A percentile compares a stretch with the other conserved stretches of the same genome.
Conservation (phyloP, 2,888 invertebrate genomes). For the Pterostichus niger region DNA sequence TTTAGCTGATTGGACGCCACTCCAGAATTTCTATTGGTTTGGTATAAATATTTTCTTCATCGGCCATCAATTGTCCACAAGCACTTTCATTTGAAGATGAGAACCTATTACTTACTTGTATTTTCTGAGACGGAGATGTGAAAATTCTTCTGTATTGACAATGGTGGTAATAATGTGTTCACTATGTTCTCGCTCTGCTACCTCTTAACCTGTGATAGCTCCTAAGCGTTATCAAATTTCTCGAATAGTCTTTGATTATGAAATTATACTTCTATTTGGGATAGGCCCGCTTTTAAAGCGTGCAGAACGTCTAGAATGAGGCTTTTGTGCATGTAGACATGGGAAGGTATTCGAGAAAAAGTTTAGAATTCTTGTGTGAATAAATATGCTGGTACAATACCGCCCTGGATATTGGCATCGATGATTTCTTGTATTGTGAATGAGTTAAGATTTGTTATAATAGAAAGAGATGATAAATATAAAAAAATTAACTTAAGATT, state of each 20-base stretch:
- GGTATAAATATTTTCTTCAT: constrained; percentile 84
- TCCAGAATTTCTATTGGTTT: constrained; percentile 79
- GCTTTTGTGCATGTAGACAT: constrained; percentile 81
- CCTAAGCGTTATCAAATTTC: constrained; percentile 90
- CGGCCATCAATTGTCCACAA: constrained; percentile 80
- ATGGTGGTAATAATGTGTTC: constrained; percentile 90
- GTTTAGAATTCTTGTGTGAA: constrained; percentile 87
- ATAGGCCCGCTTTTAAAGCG: constrained; percentile 91
- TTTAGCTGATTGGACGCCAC: constrained; percentile 69
- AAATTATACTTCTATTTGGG: constrained; percentile 93
- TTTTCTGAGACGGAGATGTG: constrained; percentile 70
- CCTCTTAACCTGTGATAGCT: constrained; percentile 81
- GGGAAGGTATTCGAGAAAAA: constrained; percentile 81
- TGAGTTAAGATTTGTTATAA: constrained; percentile 93
- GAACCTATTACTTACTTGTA: constrained; percentile 74
- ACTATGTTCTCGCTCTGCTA: constrained; percentile 90
- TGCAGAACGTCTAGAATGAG: constrained; percentile 88
- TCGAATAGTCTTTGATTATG: constrained; percentile 93
- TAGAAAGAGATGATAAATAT: no score
- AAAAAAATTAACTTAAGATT: no score
- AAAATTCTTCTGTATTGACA: constrained; percentile 83
- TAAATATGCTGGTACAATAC: constrained; percentile 96
- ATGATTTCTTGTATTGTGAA: constrained; percentile 93
- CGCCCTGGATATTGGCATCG: constrained; percentile 97
- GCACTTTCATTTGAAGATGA: constrained; percentile 77